Base-by-base conservation (phyloP, 2,888 invertebrate genomes). In the Dryadula phaetusa region DNA sequence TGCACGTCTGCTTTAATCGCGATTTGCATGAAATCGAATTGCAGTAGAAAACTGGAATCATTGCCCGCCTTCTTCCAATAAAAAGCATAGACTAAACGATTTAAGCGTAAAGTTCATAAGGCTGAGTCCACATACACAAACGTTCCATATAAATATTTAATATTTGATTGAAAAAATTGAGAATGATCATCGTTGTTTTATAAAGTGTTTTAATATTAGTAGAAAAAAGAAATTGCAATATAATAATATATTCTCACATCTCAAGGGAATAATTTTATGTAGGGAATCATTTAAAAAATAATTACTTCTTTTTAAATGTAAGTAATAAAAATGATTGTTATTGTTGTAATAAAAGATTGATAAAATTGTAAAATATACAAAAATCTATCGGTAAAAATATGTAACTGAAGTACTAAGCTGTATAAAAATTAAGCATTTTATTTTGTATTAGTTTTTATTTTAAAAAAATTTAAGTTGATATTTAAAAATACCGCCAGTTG, bases 11-110 rank as follows among this genome's bases (percentile, higher is more conserved):
- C 64, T 81, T 77, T 62, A 82, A 79, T 79, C 82, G 82, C 87
- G 81, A 85, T 84, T 87, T 83, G 78, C 79, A 77, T 83, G 83
- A 83, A 87, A 84, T 81, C 81, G 75, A 84, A 69, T 69, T 66
- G 47, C 62, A 61, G 42, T 62, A 64, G 61, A 66, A 71, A 69
- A 71, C 54, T 64, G 62, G 64, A 68, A 72, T 70, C 69, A 70
- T 78, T 78, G 77, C 73, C 79, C 74, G 77, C 72, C 76, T 76
- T 76, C 77, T 76, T 79, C 78, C 80, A 80, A 80, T 71, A 79
- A 81, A 82, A 75, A 81, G 79, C 86, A 85, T 82, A 85, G 85
- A 86, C 78, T 83, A 49, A 67, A 53, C 37, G 60, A 66, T 20
- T 65, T 62, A 68, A 66, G 37, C 20, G 60, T 28, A 61, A 60